Conservation (phyloP, 1,140 invertebrate species). For the Streblospio benedicti region DNA sequence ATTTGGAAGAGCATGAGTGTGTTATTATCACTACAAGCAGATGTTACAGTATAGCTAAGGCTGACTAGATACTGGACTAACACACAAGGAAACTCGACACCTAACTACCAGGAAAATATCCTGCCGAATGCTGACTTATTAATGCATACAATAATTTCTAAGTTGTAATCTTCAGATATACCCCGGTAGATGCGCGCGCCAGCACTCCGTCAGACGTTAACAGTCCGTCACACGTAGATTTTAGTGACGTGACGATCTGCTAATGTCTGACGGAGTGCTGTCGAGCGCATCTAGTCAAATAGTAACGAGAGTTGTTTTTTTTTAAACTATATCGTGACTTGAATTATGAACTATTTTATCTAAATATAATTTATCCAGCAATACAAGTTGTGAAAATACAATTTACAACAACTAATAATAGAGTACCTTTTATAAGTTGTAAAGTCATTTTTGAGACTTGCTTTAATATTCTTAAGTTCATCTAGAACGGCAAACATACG, state of each 20-base stretch:
- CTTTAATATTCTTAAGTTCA: conserved; percentile 99
- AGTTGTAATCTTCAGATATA: no score
- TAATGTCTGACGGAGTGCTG: neutral
- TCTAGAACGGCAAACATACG: conserved; percentile 99
- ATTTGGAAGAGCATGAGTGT: no score
- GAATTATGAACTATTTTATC: neutral
- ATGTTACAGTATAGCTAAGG: no score
- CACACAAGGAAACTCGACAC: neutral
- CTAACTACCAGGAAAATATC: neutral
- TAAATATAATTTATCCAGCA: neutral
- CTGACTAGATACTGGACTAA: no score
- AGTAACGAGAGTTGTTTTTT: neutral
- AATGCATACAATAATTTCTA: neutral
- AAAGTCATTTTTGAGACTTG: conserved; percentile 98
- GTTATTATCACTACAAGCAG: no score
- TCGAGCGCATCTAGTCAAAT: neutral
- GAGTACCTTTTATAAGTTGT: conserved; percentile 83
- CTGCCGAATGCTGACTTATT: neutral
- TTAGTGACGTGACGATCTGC: no score
- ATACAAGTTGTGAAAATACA: neutral
- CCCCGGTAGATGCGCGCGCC: no score
- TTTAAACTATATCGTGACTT: neutral
- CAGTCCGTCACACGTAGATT: no score
- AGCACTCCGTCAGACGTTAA: no score
- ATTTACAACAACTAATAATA: neutral